Percentiles rank a stretch among this genome's conserved stretches.
phyloP scores from a whole-genome alignment of 2,888 invertebrate genomes.

The Rhingia rostrata region DNA sequence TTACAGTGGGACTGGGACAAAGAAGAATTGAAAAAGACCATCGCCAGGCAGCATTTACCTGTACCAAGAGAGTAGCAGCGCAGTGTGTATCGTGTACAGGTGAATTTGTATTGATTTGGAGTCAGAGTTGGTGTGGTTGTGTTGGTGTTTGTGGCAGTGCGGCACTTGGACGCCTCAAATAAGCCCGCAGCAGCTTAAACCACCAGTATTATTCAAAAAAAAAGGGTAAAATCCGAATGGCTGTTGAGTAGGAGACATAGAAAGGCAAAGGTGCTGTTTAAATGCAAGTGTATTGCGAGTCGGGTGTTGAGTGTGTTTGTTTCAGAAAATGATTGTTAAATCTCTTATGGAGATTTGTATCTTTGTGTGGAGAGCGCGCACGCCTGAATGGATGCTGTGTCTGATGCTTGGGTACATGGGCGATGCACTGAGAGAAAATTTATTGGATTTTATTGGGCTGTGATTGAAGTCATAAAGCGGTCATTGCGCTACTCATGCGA shows the following conservation, averaged over 20 bases:
- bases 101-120: conserved; percentile 67
- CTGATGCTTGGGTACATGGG: conserved; percentile 54
- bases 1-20: conserved; percentile 40
- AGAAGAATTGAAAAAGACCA: conserved; percentile 51
- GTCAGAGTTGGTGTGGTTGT: conserved; percentile 15
- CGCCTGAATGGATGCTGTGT: conserved; percentile 63
- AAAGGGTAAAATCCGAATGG: conserved; percentile 28
- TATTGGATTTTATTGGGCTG: conserved; percentile 52
- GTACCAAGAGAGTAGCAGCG: conserved; percentile 27
- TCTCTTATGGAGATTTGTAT: conserved; percentile 57
- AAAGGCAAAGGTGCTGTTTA: conserved; percentile 60
- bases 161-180: conserved; percentile 46
- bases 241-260: conserved; percentile 45
- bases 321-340: conserved; percentile 42
- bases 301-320: conserved; percentile 30
- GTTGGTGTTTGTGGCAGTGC: conserved; percentile 16
- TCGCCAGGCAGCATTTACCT: conserved; percentile 40
- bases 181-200: neutral
- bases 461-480: conserved; percentile 71
- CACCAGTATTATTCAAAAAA: neutral
- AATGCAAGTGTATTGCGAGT: conserved; percentile 23
- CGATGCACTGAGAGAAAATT: conserved; percentile 72
- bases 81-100: conserved; percentile 46
- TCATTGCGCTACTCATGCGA: conserved; percentile 50
- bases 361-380: conserved; percentile 52